Evolutionary conservation across 2,797 vertebrate species (phyloP), one percentile per base, ranked within the genome.

Genomic region (Hypotaenidia okinawae): DNA sequence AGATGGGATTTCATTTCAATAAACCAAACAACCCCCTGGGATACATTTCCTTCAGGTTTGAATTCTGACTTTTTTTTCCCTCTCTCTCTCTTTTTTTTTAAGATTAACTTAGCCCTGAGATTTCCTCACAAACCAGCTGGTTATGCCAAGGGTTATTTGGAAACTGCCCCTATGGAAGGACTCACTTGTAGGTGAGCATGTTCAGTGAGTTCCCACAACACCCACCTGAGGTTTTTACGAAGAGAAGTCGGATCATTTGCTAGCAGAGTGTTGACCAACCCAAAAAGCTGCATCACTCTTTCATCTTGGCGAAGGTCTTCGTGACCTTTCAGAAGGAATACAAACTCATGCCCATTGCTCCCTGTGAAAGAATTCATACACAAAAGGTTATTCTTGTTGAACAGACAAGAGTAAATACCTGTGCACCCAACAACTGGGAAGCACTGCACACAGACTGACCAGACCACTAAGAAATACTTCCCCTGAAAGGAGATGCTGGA

Each of bases 241-340:
- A 99, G 98, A 95, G 99, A 99, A 1, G 99, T 99, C 0, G 99
- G 99, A 95, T 99, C 99, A 4, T 99, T 99, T 92, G 99, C 99
- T 57, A 99, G 98, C 76, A 99, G 97, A 3, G 99, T 99, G 97
- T 99, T 99, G 83, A 99, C 99, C 82, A 99, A 97, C 54, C 99
- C 99, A 14, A 99, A 99, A 68, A 99, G 98, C 97, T 99, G 99
- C 99, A 99, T 99, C 93, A 99, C 99, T 82, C 99, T 98, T 57
- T 99, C 99, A 6, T 99, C 99, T 95, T 99, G 99, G 67, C 99
- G 98, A 86, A 99, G 98, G 96, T 99, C 99, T 86, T 99, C 99
- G 0, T 99, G 99, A 87, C 99, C 99, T 97, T 99, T 99, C 96
- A 99, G 97, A 90, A 99, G 98, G 98, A 99, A 99, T 91, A 99